Base-by-base conservation (phyloP, 1,140 invertebrate species). In the Venturia canescens region DNA sequence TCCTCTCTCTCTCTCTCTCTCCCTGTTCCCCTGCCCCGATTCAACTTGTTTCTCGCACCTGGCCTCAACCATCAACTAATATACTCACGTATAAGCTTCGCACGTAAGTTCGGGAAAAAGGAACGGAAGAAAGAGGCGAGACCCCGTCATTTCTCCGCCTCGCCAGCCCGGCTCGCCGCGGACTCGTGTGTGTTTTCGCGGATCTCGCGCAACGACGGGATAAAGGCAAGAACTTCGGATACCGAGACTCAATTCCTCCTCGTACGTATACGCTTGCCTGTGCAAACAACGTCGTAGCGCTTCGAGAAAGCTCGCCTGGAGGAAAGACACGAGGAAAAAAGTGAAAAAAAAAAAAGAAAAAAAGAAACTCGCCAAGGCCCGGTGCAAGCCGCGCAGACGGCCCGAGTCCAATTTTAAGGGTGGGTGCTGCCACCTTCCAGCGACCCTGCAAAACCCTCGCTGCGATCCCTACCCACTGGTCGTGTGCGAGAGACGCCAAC, bases 401-500 rank as follows among this genome's bases (percentile, higher is more conserved):
- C 85, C 86, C 81, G 80, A 83, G 83, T 89, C 81, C 86, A 87
- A 88, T 87, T 89, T 89, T 87, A 86, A 88, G 86, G 81, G 78
- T 81, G 80, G 29, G 85, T 87, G 86, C 88, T 85, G 89, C 86
- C 88, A 89, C 84, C 89, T 90, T 87, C 80, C 82, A 89, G 84
- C 89, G 87, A 90, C 88, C 87, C 87, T 86, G 78, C 82, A 83
- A 84, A 87, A 85, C 84, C 71, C 57, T 60, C 57, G 57, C n/a
- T 60, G 57, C 57, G 6, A 15, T 18, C 13, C 3, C 57, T 60
- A 9, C 21, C 70, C 72, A 44, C 69, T 71, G 75, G 70, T 15
- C 70, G 70, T 50, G 34, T 7, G 67, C 9, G 67, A 38, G 67
- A 48, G 26, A 60, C 13, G 48, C 48, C 72, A 60, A 53, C 26